Evolutionary conservation across 2,888 invertebrate species (phyloP).

Genomic region (Perizoma flavofasciatum): DNA sequence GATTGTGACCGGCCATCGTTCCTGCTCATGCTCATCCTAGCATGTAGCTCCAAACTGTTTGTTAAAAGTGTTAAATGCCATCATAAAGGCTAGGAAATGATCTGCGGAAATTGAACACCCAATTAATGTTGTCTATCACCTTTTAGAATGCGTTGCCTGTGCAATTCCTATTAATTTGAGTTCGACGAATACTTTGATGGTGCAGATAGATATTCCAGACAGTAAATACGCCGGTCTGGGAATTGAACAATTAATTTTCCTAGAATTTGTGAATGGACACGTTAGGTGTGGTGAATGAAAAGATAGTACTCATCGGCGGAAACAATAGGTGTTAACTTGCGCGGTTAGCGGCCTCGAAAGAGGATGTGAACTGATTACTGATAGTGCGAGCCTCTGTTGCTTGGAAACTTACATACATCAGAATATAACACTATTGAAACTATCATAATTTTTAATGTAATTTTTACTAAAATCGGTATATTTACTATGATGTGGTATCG

Average conservation of each 20-base stretch:
- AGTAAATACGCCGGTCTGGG: slow-evolving; percentile 63
- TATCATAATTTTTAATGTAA: no score
- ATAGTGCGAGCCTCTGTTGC: slow-evolving; percentile 37
- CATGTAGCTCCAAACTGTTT: slow-evolving; percentile 40
- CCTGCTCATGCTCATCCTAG: slow-evolving; percentile 48
- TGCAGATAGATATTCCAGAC: slow-evolving; percentile 51
- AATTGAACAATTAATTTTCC: slow-evolving; percentile 67
- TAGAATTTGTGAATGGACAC: slow-evolving; percentile 58
- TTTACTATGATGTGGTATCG: no score
- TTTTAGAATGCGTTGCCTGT: slow-evolving; percentile 12
- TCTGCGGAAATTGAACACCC: slow-evolving; percentile 7
- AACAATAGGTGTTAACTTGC: slow-evolving; percentile 69
- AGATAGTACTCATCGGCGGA: slow-evolving; percentile 57
- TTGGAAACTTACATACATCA: slow-evolving; percentile 25
- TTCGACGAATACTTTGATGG: slow-evolving; percentile 44
- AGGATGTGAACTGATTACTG: slow-evolving; percentile 63
- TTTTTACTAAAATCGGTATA: no score
- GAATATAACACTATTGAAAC: neutral
- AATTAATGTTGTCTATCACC: slow-evolving; percentile 8
- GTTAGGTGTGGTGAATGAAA: slow-evolving; percentile 58
- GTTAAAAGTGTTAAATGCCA: neutral
- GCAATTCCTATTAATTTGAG: slow-evolving; percentile 24
- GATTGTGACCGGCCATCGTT: slow-evolving; percentile 51
- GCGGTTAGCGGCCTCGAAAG: slow-evolving; percentile 56
- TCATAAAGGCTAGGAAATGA: slow-evolving; percentile 16